Evolutionary conservation across 2,888 invertebrate species (phyloP), one percentile per base, ranked within the genome.

Genomic region (Spilosoma lubricipeda): DNA sequence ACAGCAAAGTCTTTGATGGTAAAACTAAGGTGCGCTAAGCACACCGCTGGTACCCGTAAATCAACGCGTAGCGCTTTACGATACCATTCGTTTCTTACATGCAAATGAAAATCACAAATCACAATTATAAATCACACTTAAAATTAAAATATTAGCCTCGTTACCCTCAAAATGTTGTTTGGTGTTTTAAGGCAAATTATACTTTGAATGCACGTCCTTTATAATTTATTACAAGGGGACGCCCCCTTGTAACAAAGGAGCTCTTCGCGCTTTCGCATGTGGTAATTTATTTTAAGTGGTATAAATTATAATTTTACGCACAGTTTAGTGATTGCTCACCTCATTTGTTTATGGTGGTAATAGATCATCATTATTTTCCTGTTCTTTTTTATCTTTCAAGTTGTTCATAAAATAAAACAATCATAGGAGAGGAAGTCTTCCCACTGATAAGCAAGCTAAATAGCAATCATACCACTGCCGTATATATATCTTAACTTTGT

Each of bases 131-230:
- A 59, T n/a, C 59, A 70, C 30, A 27, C 56, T 59, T 39, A 36
- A 56, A 56, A 27, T 39, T 70, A 59, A 79, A 80, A 81, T 78
- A 82, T 74, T 68, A 74, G 64, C 67, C 70, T 74, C 74, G 74
- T 81, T 77, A 52, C 67, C 30, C 42, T 67, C 67, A 75, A 75
- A 82, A 75, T 73, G 73, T 70, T 82, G 83, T 82, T 82, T 79
- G 80, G 78, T 80, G 80, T 83, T 77, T 81, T 76, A 69, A 75
- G 70, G 80, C 78, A 82, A 79, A 82, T 82, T 83, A 64, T 78
- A 74, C 45, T 81, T 82, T 82, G 76, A 81, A 82, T 78, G 75
- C 80, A 81, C 75, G 70, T 67, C 73, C 70, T 77, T 67, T 63
- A 30, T 63, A 70, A 70, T 42, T 70, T 63, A 70, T 70, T 42